These are phyloP conservation scores for Platynereis dumerilii DNA, from an alignment of 2,888 invertebrate species.

Conservation along the genomic window DNA sequence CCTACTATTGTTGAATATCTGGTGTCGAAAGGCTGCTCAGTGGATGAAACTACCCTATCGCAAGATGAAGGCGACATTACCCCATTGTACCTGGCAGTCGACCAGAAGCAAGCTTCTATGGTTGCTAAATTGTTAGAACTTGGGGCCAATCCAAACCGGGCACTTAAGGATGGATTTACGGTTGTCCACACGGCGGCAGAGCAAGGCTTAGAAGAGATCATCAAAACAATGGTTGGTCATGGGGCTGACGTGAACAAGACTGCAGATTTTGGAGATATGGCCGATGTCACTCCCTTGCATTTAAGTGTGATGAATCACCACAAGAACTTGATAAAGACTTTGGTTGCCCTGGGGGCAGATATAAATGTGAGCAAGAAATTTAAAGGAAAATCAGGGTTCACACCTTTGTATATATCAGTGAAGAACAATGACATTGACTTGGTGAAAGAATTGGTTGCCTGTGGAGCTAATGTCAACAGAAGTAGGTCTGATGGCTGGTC, in stretches of 20 bases:
- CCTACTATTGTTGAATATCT: constrained; percentile 27
- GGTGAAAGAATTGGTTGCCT: constrained; percentile 38
- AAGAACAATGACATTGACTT: constrained; percentile 41
- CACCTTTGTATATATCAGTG: constrained; percentile 45
- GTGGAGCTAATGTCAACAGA: constrained; percentile 44
- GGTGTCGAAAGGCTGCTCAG: constrained; percentile 23
- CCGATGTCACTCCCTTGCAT: constrained; percentile 35
- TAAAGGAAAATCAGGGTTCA: constrained; percentile 34
- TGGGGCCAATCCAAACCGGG: constrained; percentile 32
- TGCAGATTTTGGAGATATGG: constrained; percentile 34
- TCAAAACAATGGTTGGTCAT: constrained; percentile 22
- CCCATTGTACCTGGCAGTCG: constrained; percentile 38
- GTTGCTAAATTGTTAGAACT: constrained; percentile 29
- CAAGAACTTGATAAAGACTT: constrained; percentile 18
- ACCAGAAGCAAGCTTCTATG: constrained; percentile 28
- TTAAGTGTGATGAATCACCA: constrained; percentile 36
- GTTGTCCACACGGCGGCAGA: constrained; percentile 38
- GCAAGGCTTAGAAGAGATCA: constrained; percentile 31
- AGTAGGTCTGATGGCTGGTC: constrained; percentile 41
- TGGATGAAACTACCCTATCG: constrained; percentile 26
- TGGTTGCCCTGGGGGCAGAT: constrained; percentile 26
- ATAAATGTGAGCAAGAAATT: constrained; percentile 28
- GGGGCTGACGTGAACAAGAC: constrained; percentile 27
- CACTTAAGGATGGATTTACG: constrained; percentile 36
- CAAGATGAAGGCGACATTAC: constrained; percentile 36